phyloP scores from a whole-genome alignment of 2,113 vertebrate genomes.

The Pteruthius melanotis region DNA sequence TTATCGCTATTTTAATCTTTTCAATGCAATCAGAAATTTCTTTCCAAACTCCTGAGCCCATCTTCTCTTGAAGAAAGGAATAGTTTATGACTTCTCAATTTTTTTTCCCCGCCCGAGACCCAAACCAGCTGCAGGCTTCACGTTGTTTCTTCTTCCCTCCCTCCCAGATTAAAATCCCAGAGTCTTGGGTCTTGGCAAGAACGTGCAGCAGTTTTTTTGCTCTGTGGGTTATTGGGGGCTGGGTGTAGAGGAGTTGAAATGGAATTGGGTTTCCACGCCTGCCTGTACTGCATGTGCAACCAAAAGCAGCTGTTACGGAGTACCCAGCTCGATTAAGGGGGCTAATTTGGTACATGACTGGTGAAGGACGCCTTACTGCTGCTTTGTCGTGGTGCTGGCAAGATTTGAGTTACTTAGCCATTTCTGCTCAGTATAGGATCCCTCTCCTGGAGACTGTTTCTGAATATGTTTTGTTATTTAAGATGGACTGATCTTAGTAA shows the following conservation, averaged over 20 bases:
- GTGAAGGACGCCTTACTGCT: neutral
- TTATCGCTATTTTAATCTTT: slow-evolving; percentile 18
- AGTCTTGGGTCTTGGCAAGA: neutral
- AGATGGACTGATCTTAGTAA: neutral
- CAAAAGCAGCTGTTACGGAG: neutral
- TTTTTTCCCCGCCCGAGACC: neutral
- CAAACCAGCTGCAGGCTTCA: slow-evolving; percentile 17
- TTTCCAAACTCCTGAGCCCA: neutral
- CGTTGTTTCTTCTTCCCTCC: neutral
- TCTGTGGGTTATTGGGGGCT: neutral
- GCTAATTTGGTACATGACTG: neutral
- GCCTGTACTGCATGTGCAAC: neutral
- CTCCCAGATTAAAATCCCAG: neutral
- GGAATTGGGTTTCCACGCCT: neutral
- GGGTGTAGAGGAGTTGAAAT: neutral
- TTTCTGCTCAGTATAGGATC: neutral
- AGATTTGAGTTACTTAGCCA: neutral
- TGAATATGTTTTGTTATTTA: neutral
- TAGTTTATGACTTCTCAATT: neutral
- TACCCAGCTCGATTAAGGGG: neutral
- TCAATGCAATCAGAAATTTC: slow-evolving; percentile 12
- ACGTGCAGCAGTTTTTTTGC: neutral
- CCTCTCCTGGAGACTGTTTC: neutral
- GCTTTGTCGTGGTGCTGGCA: neutral
- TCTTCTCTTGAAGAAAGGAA: neutral